Base-by-base conservation (phyloP, 2,797 vertebrate genomes). In the Myiotriccus ornatus region DNA sequence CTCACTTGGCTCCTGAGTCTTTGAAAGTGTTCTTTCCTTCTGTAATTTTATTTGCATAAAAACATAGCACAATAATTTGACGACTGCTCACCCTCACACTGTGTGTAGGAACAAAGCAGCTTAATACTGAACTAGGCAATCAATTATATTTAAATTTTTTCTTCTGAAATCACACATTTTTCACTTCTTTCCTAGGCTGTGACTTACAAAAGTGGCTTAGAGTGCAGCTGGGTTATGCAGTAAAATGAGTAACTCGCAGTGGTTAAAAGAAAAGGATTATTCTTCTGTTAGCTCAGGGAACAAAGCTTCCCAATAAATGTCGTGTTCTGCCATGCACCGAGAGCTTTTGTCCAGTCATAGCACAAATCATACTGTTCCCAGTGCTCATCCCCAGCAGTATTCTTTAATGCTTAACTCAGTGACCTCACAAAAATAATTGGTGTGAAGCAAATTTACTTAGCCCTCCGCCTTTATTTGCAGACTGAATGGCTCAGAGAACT, bases 361-460 rank as follows among this genome's bases (percentile, higher is more conserved):
- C 93, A 64, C 93, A 94, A 85, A 94, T 75, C 96, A 49, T 73
- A 87, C 95, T 80, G 94, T 41, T 90, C 90, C 94, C 81, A 82
- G 85, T 30, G 70, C 89, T 32, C 53, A 47, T 89, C 89, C 43
- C 43, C 81, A 68, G 90, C 68, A 84, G 90, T 83, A 22, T 70
- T 94, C 96, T 89, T 89, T 78, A 96, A 95, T 94, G 97, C 97
- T 96, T 94, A 93, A 94, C 96, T 97, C 95, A 2, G 63, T 88
- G 97, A 96, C 92, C 96, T 97, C 97, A 96, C 97, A 96, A 94
- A 97, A 97, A 97, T 97, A 90, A 97, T 95, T 89, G 97, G 89
- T 89, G 93, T 78, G 93, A 90, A 94, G 97, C 95, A 97, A 97
- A 97, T 97, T 97, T 95, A 79, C 98, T 97, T 87, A 97, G 97